Conservation (phyloP, 2,797 vertebrate species). For the Poeciliopsis gracilis region DNA sequence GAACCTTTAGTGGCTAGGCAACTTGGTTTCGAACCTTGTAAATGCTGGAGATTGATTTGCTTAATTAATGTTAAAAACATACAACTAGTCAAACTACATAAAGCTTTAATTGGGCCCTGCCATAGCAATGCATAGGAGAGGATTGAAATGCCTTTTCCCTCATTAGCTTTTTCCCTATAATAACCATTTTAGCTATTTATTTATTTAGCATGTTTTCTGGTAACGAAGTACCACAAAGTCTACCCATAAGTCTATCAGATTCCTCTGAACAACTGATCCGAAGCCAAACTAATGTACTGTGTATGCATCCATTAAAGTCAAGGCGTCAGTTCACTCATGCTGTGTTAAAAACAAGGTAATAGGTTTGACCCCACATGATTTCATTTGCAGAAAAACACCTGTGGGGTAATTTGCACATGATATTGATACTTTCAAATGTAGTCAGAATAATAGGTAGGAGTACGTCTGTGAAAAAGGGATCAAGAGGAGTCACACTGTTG, state of each 20-base stretch:
- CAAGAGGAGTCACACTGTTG: neutral
- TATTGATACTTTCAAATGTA: neutral
- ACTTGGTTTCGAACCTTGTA: neutral
- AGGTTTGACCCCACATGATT: neutral
- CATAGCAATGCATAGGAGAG: too few species aligned
- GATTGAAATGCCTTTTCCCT: too few species aligned
- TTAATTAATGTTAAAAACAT: neutral
- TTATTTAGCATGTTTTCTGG: too few species aligned
- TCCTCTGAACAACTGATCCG: neutral
- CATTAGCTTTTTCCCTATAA: too few species aligned
- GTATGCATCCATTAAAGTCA: neutral
- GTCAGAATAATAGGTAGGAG: neutral
- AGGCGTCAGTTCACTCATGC: neutral
- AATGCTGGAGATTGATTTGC: neutral
- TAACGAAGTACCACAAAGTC: too few species aligned
- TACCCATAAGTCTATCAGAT: neutral
- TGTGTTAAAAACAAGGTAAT: constrained; percentile 1
- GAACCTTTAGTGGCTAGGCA: neutral
- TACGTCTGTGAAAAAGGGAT: neutral
- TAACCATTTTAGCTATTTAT: too few species aligned
- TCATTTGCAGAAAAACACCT: neutral
- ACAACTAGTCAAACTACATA: neutral
- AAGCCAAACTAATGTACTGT: neutral
- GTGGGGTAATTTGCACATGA: neutral
- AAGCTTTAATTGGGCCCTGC: neutral